These are phyloP conservation scores for Cephus spinipes DNA, from an alignment of 2,888 invertebrate species.

Conservation along the genomic window DNA sequence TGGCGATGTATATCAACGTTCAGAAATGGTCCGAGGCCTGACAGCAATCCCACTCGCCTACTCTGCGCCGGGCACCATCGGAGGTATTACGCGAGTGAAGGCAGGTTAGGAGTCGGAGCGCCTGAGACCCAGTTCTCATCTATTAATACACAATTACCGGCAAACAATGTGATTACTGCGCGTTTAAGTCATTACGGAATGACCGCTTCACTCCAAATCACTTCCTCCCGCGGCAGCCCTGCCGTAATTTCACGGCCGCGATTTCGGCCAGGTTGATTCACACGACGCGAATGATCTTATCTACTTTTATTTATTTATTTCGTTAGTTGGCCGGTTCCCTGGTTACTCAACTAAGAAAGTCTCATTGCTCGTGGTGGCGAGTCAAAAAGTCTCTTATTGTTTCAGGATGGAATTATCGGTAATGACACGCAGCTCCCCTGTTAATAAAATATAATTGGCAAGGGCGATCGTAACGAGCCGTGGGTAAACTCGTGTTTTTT, in stretches of 20 bases:
- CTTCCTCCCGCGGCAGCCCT: slow-evolving; percentile 29
- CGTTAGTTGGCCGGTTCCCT: not conserved
- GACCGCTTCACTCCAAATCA: slow-evolving; percentile 29
- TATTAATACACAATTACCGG: slow-evolving; percentile 58
- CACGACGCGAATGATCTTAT: slow-evolving; percentile 5
- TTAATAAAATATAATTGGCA: not conserved
- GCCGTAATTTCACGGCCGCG: slow-evolving; percentile 29
- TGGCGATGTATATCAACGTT: not conserved
- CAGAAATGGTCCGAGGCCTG: not conserved
- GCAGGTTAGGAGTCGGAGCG: slow-evolving; percentile 21
- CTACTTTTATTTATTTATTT: not conserved
- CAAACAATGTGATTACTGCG: slow-evolving; percentile 57
- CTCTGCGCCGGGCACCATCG: not conserved
- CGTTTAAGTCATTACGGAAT: slow-evolving; percentile 53
- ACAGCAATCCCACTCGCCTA: slow-evolving; percentile 1
- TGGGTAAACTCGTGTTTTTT: not conserved
- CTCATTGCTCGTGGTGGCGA: not conserved
- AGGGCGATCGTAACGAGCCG: not conserved
- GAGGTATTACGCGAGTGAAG: slow-evolving; percentile 24
- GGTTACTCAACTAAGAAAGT: not conserved
- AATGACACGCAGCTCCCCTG: not conserved
- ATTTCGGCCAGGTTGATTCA: slow-evolving; percentile 23
- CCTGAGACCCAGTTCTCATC: slow-evolving; percentile 57
- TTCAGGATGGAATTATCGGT: not conserved
- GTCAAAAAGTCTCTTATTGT: not conserved